Evolutionary conservation across 2,797 vertebrate genomes (phyloP), one percentile per base, ranked within the genome.

Genomic region (Chloroceryle inda): DNA sequence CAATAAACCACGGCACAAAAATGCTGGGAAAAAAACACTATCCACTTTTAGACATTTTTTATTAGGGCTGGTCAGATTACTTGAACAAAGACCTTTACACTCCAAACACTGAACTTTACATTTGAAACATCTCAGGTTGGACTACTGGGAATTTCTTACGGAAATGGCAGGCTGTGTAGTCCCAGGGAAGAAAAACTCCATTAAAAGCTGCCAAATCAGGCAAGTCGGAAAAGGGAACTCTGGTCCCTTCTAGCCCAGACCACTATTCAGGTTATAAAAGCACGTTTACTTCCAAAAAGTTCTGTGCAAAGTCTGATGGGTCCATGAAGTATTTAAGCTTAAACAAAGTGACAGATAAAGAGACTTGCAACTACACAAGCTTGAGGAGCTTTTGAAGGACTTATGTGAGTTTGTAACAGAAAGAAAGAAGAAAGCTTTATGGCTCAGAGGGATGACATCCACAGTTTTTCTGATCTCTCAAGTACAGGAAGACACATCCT

Each of bases 341-440:
- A 66, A 81, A 81, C 73, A 66, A 90, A 82, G 40, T 45, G 47
- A 92, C 67, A 92, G 72, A 68, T 92, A 56, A 91, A 73, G 78
- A 91, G 45, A 71, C 27, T 62, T 89, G 61, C 47, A 83, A 64
- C 75, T 55, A 62, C 22, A 58, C 7, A 23, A n/a, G 58, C 49
- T 10, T 26, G 55, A 74, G 44, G 27, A 85, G 55, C 22, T 92
- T 92, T 75, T 66, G 59, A 94, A 88, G 49, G 29, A 23, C 52
- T 89, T 66, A 7, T 20, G 26, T 71, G 63, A 82, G 67, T 77
- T 63, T 29, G 7, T n/a, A 83, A 42, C 40, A 71, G 62, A 82
- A 40, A 44, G 47, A 80, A 40, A 53, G 55, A 71, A 89, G 63
- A 58, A 96, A 94, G 64, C 68, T 77, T 74, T 52, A 50, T 17